phyloP scores from a whole-genome alignment of 2,888 invertebrate genomes.

The Dryocosmus kuriphilus region DNA sequence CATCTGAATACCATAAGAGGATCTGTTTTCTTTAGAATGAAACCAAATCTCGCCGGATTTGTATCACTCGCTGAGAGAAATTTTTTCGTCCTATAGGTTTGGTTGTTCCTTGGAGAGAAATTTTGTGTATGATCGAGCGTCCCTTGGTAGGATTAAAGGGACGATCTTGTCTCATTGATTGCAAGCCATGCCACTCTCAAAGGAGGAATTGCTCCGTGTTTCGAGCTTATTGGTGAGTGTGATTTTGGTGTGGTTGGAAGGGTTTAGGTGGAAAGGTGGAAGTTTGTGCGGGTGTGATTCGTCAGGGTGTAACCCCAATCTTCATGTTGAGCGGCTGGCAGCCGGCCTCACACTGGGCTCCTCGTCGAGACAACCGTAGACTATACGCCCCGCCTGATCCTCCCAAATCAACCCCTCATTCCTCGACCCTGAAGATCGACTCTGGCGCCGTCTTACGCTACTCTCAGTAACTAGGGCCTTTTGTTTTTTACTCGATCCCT shows the following conservation, averaged over 20 bases:
- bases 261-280: slow-evolving; percentile 19
- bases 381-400: slow-evolving; percentile 66
- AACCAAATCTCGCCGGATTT: not conserved
- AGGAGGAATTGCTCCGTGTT: slow-evolving; percentile 1
- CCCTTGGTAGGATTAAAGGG: slow-evolving; percentile 2
- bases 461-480: slow-evolving; percentile 53
- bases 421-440: slow-evolving; percentile 56
- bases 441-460: slow-evolving; percentile 55
- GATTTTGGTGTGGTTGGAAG: not conserved
- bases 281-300: slow-evolving; percentile 49
- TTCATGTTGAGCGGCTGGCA: slow-evolving; percentile 75
- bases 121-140: slow-evolving; percentile 15
- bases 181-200: slow-evolving; percentile 10
- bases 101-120: not conserved
- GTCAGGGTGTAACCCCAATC: slow-evolving; percentile 64
- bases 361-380: slow-evolving; percentile 59
- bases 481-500: slow-evolving; percentile 42
- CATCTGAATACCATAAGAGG: not conserved
- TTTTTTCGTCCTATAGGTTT: not conserved
- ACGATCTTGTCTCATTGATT: slow-evolving; percentile 10
- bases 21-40: not conserved
- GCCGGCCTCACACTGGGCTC: slow-evolving; percentile 76
- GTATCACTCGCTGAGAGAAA: not conserved
- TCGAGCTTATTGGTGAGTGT: not conserved
- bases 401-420: slow-evolving; percentile 59